Base-by-base conservation (phyloP, 2,797 vertebrate genomes). In the Taeniopygia guttata region DNA sequence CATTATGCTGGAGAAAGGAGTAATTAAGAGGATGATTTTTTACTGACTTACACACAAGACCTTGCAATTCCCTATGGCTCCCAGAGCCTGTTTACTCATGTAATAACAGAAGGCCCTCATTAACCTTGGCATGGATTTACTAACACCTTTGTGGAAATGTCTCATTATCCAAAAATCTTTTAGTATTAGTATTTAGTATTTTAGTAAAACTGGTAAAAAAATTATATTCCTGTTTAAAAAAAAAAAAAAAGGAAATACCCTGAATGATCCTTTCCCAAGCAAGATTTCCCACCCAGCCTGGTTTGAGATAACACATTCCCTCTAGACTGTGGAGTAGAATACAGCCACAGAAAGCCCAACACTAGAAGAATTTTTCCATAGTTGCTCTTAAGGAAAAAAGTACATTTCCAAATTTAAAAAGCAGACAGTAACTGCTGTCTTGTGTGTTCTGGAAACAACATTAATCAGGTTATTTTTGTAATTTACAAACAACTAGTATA, bases 391-490 rank as follows among this genome's bases (percentile, higher is more conserved):
- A 84, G 77, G 59, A 93, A 34, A 92, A 89, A 96, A 94, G 58
- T 58, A 88, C 2, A 0, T 80, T 95, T 94, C 92, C 96, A 96
- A 82, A 96, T 94, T 92, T 95, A 93, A 96, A 94, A 95, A 94
- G 84, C 93, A 94, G 91, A 81, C 64, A 75, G 91, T 63, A 80
- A 87, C 56, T 73, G 63, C 78, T 66, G 84, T 21, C 72, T 63
- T 74, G 49, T 16, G 45, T 70, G 70, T 26, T 89, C 96, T 96
- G 95, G 94, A 96, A 96, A 95, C 89, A 87, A 90, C 88, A 93
- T 95, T 94, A 93, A 94, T 96, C 93, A 90, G 69, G 92, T 92
- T 95, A 95, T 95, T 95, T 95, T 94, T 80, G 87, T 94, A 74
- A 93, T 93, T 96, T 90, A 96, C 87, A 92, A 96, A 85, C 59